Base-by-base conservation (phyloP, 2,888 invertebrate species). In the Nipponacmea schrenckii region DNA sequence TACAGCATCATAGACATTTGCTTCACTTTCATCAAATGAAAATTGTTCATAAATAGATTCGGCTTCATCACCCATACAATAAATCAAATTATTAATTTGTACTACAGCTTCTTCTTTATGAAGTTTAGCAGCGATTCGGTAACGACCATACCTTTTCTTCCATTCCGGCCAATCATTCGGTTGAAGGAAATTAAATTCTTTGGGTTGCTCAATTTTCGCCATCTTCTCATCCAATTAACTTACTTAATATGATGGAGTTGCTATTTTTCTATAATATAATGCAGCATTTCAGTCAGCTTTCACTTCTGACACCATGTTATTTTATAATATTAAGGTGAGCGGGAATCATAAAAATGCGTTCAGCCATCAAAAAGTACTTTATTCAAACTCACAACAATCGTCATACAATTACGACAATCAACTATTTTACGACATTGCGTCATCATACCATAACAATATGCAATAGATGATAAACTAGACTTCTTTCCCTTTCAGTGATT, bases 1-100 rank as follows among this genome's bases (percentile, higher is more conserved):
- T 1, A 72, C 71, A 68, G 20, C 62, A n/a, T 48, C 48, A 48
- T 48, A 48, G n/a, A 17, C 0, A 48, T 48, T 48, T 48, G 14
- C 15, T 17, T 48, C 48, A 17, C 48, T 48, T 14, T 14, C 48
- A 48, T 14, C 14, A 17, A 48, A 48, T 17, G 15, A 14, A 14
- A 48, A 3, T n/a, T 48, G 48, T 48, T 48, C 48, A 48, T 17
- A 48, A 4, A 48, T 48, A 17, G n/a, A 17, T 48, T 48, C 48
- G 14, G 48, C 48, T 48, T 48, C 48, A 17, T 48, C 48, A 48
- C 48, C 48, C 48, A 48, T 48, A 7, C 48, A 48, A 48, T 48
- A 48, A 48, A n/a, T n/a, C n/a, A 56, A 56, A 56, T 56, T 56
- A 20, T 24, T 56, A n/a, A 56, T 56, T 14, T 56, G 56, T 0